These are phyloP conservation scores for Hydra vulgaris DNA, from an alignment of 30 jellyfish, hydroid and myxozoan species.

Conservation along the genomic window DNA sequence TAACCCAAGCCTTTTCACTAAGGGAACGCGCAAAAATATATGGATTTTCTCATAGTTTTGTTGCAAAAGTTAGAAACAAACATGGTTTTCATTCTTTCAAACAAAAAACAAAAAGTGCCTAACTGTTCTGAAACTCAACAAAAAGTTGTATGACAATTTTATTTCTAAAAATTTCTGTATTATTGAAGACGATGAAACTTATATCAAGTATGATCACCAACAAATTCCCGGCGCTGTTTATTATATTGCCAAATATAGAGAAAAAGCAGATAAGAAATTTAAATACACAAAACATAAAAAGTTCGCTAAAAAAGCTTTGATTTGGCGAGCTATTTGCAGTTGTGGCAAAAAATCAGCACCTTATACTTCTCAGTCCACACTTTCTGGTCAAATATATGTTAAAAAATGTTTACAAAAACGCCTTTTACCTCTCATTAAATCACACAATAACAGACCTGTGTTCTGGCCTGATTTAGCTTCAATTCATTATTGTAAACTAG, in stretches of 20 bases:
- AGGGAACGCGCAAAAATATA: background rate
- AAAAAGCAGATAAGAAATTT: background rate
- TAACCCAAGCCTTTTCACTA: background rate
- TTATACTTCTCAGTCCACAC: background rate
- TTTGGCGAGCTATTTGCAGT: background rate
- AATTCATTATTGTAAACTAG: background rate
- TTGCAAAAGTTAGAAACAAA: background rate
- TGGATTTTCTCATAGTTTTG: background rate
- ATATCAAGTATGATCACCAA: background rate
- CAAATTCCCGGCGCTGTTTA: background rate
- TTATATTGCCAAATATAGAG: background rate
- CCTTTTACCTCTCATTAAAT: background rate
- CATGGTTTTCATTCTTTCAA: background rate
- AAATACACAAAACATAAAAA: background rate
- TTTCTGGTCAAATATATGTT: background rate
- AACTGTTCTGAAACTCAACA: background rate
- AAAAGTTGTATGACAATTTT: background rate
- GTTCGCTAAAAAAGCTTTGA: background rate
- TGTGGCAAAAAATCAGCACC: background rate
- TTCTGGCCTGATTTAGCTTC: background rate
- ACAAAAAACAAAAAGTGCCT: background rate
- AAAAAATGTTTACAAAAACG: background rate
- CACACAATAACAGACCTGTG: background rate
- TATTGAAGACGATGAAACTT: background rate
- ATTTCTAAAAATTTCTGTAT: background rate